These are phyloP conservation scores for Perdix hodgsoniae DNA, from an alignment of 2,797 vertebrate genomes.

Conservation along the genomic window DNA sequence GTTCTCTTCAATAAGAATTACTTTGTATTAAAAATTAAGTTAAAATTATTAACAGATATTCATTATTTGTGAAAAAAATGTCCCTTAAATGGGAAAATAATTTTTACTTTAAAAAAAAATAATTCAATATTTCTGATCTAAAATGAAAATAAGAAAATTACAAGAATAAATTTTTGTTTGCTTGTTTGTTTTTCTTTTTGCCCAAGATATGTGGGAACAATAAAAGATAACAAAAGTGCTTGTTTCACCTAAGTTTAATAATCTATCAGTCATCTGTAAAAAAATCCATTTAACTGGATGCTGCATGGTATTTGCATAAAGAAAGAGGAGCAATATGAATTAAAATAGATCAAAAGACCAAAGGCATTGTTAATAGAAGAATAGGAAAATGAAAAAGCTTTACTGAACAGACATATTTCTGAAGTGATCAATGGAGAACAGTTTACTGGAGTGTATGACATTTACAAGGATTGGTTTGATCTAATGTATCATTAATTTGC, in stretches of 20 bases:
- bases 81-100: background rate
- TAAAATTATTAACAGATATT: fast-evolving
- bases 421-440: no score
- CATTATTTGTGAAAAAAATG: background rate
- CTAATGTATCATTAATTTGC: background rate
- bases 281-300: background rate
- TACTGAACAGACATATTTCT: background rate
- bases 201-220: background rate
- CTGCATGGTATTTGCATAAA: background rate
- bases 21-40: background rate
- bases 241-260: background rate
- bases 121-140: background rate
- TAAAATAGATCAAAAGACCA: background rate
- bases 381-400: background rate
- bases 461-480: background rate
- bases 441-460: background rate
- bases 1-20: background rate
- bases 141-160: background rate
- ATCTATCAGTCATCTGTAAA: background rate
- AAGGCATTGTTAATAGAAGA: background rate
- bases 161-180: background rate
- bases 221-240: background rate
- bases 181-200: background rate
- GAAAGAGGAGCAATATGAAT: background rate
- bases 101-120: fast-evolving